Evolutionary conservation across 2,113 vertebrate species (phyloP), one percentile per base, ranked within the genome.

Genomic region (Athene cunicularia): DNA sequence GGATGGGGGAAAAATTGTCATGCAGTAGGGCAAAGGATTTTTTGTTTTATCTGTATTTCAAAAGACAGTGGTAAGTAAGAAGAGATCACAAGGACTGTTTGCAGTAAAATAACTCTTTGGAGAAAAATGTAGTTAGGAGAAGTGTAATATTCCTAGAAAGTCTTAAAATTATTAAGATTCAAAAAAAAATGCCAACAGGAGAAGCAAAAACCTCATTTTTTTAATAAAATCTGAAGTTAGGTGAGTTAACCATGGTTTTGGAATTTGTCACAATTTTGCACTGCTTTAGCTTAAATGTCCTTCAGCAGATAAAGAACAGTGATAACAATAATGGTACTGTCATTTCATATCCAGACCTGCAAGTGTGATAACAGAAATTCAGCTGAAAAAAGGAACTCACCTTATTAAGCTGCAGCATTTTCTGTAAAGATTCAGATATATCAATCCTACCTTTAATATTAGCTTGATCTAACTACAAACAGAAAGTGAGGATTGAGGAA

Each of bases 291-390:
- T 95, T 33, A 80, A 91, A 95, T 72, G 60, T 95, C 53, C 66
- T 91, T 94, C 53, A 73, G 19, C 32, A 93, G 95, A 90, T 91
- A 68, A 93, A 88, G 53, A 88, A 60, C 33, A 64, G 14, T 14
- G 73, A 79, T 93, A 96, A 82, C 33, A 85, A 80, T 96, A 92
- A 96, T 88, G 37, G 32, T 10, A 7, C 75, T 96, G 90, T 86
- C 88, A 88, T 88, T 94, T 92, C 82, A 92, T 53, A 86, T 90
- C 41, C 50, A 74, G 79, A 95, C 67, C n/a, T 86, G 58, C n/a
- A 80, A 72, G 43, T 67, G 23, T 52, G 90, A 92, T 94, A 90
- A 82, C 62, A 88, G 47, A 75, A 76, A 43, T 62, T 70, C 50
- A 56, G 22, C 58, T 75, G 37, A 80, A 82, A 80, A 80, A 77